These are phyloP conservation scores for Dendropsophus ebraccatus DNA, from an alignment of 2,113 vertebrate species.

Conservation along the genomic window DNA sequence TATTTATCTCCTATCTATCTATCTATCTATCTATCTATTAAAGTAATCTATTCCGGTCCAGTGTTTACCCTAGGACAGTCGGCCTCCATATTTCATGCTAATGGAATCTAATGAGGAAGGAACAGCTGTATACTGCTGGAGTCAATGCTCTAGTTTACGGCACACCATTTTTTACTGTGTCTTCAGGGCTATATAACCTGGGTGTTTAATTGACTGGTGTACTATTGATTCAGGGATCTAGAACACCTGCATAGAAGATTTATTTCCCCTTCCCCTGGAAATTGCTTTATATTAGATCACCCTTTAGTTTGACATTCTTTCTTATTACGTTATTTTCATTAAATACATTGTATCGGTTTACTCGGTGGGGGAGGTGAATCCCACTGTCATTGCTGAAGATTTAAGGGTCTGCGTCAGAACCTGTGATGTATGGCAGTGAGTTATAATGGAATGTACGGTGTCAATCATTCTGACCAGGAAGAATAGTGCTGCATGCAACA, in stretches of 20 bases:
- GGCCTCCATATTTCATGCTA: not conserved
- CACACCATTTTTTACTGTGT: not conserved
- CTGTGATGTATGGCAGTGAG: too few relatives aligned
- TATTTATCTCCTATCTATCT: too few relatives aligned
- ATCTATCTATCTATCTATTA: too few relatives aligned
- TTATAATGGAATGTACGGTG: too few relatives aligned
- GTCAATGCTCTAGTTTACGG: not conserved
- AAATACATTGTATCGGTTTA: too few relatives aligned
- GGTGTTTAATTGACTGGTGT: not conserved
- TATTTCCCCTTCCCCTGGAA: not conserved
- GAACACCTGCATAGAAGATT: not conserved
- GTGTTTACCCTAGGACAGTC: not conserved
- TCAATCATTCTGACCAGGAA: too few relatives aligned
- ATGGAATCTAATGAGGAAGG: not conserved
- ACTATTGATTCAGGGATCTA: not conserved
- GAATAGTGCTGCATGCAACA: too few relatives aligned
- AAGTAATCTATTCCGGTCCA: not conserved
- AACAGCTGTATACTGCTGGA: not conserved
- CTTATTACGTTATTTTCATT: too few relatives aligned
- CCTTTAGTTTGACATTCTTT: not conserved
- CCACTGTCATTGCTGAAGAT: too few relatives aligned
- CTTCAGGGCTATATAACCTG: not conserved
- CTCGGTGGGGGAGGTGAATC: too few relatives aligned
- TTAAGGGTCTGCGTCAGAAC: too few relatives aligned
- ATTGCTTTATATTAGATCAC: not conserved